Conservation (phyloP, 2,113 vertebrate species). For the Myodes glareolus region DNA sequence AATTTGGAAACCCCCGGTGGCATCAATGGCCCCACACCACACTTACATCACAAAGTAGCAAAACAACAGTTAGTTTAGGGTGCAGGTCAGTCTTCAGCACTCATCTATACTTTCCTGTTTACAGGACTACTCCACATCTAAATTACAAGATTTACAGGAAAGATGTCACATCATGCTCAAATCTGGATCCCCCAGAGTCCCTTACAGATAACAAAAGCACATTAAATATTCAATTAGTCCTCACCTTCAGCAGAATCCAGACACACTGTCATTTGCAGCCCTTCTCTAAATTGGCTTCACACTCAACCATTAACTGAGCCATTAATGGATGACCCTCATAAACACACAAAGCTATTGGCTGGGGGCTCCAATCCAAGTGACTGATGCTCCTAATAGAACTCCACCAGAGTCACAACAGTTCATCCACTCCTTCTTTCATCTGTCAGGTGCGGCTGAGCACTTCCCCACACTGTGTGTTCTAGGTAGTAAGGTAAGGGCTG, state of each 20-base stretch:
- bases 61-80: neutral
- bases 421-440: neutral
- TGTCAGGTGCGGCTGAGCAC: neutral
- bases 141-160: slow-evolving; percentile 8
- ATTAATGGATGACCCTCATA: neutral
- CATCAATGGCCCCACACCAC: neutral
- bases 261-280: neutral
- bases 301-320: neutral
- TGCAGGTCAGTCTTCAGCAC: neutral
- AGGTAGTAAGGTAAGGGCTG: neutral
- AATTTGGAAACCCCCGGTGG: neutral
- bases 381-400: neutral
- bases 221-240: slow-evolving; percentile 39
- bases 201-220: slow-evolving; percentile 17
- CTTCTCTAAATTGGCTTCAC: slow-evolving; percentile 35
- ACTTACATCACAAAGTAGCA: neutral
- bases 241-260: slow-evolving; percentile 13
- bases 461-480: neutral
- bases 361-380: neutral
- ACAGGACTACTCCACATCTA: neutral
- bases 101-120: neutral
- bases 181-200: neutral
- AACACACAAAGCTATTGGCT: neutral
- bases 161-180: neutral
- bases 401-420: neutral